phyloP scores from a whole-genome alignment of 2,888 invertebrate species.

The Thera obeliscata region DNA sequence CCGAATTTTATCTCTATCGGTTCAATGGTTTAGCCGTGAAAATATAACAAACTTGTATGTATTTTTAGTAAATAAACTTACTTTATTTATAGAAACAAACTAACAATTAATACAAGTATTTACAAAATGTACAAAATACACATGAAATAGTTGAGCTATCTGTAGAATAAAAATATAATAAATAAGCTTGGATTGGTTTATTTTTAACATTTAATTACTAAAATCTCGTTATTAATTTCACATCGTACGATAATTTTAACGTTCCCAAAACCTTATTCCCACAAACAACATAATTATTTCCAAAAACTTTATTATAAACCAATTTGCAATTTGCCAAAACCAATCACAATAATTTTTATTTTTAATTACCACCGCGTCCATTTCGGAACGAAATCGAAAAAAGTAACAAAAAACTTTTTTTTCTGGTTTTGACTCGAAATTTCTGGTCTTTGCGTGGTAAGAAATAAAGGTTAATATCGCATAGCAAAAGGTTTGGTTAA shows the following conservation, averaged over 20 bases:
- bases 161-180: no score
- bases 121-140: no score
- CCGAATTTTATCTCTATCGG: no score
- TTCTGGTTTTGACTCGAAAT: conserved; percentile 1
- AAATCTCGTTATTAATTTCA: conserved; percentile 11
- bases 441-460: not conserved
- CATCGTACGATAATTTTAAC: conserved; percentile 17
- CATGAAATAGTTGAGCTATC: no score
- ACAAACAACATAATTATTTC: conserved; percentile 43
- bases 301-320: conserved; percentile 55
- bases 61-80: no score
- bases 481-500: conserved; percentile 7
- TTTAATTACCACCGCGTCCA: conserved; percentile 72
- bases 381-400: conserved; percentile 44
- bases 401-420: conserved; percentile 26
- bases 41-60: no score
- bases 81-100: no score
- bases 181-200: not conserved
- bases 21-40: no score
- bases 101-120: no score
- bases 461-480: conserved; percentile 32
- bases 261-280: conserved; percentile 32
- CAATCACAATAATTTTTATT: conserved; percentile 81
- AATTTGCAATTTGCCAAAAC: conserved; percentile 81
- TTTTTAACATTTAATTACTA: not conserved